Evolutionary conservation across 2,888 invertebrate species (phyloP).

Genomic region (Phymatocera aterrima): DNA sequence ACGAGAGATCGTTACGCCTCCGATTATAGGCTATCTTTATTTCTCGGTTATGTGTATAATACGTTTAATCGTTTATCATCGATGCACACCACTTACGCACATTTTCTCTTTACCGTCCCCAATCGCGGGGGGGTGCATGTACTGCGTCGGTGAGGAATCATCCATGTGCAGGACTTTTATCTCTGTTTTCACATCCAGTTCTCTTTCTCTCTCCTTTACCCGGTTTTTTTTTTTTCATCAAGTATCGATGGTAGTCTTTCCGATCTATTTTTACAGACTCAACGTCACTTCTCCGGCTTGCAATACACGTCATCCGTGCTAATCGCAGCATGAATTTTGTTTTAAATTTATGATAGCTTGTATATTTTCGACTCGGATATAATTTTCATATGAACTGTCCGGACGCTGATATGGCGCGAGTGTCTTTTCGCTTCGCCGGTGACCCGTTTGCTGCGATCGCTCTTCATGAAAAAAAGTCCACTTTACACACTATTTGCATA

Average conservation of each 20-base stretch:
- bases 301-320: background rate
- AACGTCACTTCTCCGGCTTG: background rate
- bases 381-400: background rate
- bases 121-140: background rate
- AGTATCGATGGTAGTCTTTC: background rate
- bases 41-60: background rate
- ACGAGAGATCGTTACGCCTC: constrained; percentile 11
- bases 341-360: background rate
- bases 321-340: background rate
- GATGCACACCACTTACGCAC: background rate
- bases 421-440: no score
- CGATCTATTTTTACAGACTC: constrained; percentile 7
- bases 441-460: no score
- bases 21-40: background rate
- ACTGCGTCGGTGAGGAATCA: background rate
- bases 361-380: background rate
- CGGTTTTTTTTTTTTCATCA: background rate
- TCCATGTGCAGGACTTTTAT: background rate
- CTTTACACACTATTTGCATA: no score
- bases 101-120: background rate
- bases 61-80: constrained; percentile 2
- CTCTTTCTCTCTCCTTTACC: background rate
- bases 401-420: no score
- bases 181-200: background rate
- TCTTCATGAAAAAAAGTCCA: no score